Evolutionary conservation across 2,888 invertebrate species (phyloP).

Genomic region (Drosophila vallismaia): DNA sequence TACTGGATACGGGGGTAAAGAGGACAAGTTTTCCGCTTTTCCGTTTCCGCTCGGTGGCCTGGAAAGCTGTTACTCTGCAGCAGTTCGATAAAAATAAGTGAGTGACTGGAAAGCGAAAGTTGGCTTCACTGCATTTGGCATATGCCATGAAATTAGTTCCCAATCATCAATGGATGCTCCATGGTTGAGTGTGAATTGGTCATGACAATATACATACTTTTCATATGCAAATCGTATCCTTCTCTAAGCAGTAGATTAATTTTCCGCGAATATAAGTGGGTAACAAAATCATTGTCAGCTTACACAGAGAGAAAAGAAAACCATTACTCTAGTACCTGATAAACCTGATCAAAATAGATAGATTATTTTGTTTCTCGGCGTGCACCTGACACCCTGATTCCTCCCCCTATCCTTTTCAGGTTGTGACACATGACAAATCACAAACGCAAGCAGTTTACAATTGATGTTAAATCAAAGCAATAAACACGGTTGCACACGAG

Average conservation of each 20-base stretch:
- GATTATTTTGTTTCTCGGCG: not conserved
- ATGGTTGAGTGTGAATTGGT: conserved; percentile 29
- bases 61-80: conserved; percentile 55
- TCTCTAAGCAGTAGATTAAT: conserved; percentile 62
- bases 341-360: no score
- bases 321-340: no score
- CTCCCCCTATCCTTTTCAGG: conserved; percentile 15
- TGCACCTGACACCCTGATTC: not conserved
- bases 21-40: conserved; percentile 32
- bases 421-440: conserved; percentile 47
- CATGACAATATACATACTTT: conserved; percentile 52
- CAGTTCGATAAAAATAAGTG: conserved; percentile 48
- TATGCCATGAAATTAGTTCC: conserved; percentile 39
- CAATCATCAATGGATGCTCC: conserved; percentile 2
- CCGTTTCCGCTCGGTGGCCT: conserved; percentile 34
- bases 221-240: conserved; percentile 52
- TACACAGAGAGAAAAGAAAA: not conserved
- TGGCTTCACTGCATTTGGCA: conserved; percentile 37
- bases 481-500: conserved; percentile 45
- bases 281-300: not conserved
- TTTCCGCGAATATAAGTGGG: conserved; percentile 29
- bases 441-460: conserved; percentile 57
- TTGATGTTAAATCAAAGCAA: conserved; percentile 70
- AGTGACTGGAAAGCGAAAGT: conserved; percentile 23
- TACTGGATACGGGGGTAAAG: not conserved